These are phyloP conservation scores for Nomada hirtipes DNA, from an alignment of 2,888 invertebrate genomes.

Conservation along the genomic window DNA sequence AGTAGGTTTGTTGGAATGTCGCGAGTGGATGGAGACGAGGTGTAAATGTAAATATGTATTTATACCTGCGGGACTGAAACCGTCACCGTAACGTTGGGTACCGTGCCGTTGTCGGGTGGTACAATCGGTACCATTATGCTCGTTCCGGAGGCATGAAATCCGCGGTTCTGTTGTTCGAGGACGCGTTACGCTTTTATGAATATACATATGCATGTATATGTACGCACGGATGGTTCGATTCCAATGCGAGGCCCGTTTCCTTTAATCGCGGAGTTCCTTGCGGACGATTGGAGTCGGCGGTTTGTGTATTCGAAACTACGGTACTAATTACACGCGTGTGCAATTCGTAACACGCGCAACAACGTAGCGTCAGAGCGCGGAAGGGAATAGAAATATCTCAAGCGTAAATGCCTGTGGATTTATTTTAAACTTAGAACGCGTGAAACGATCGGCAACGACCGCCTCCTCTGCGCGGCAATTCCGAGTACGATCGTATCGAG, in stretches of 20 bases:
- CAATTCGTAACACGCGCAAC: too few relatives aligned
- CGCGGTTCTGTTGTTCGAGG: conserved; percentile 27
- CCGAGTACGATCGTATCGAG: conserved; percentile 34
- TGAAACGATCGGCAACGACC: conserved; percentile 5
- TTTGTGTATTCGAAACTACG: too few relatives aligned
- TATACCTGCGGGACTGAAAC: conserved; percentile 35
- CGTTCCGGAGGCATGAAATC: conserved; percentile 26
- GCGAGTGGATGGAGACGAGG: conserved; percentile 1
- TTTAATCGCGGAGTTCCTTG: too few relatives aligned
- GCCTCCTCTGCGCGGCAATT: neutral
- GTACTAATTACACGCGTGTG: too few relatives aligned
- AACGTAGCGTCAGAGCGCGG: too few relatives aligned
- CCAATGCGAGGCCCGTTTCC: neutral
- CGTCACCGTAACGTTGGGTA: conserved; percentile 42
- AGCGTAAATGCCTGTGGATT: neutral
- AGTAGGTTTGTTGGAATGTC: neutral
- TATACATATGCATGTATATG: neutral
- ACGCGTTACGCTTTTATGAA: neutral
- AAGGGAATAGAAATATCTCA: too few relatives aligned
- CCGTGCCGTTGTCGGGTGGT: conserved; percentile 24
- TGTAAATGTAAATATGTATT: neutral
- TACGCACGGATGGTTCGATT: too few relatives aligned
- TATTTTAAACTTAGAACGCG: neutral
- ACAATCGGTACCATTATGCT: conserved; percentile 38
- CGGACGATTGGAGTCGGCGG: too few relatives aligned